A percentile compares a stretch with the other conserved stretches of the same genome.
Evolutionary conservation across 1,140 invertebrate genomes (phyloP).

Genomic region (Thaumetopoea pityocampa): DNA sequence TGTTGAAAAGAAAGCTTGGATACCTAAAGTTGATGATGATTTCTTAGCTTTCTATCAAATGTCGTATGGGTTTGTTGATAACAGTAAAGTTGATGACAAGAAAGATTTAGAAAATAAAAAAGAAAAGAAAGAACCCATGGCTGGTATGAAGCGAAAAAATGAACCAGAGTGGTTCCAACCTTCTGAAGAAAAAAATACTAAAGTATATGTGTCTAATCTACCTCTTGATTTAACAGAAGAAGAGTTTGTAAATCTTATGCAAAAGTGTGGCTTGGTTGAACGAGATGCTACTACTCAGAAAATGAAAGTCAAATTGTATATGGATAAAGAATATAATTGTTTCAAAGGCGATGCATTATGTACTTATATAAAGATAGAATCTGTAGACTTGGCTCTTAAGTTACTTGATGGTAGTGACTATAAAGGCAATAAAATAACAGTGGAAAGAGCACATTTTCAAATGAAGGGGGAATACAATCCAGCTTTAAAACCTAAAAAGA

Average conservation of each 20-base stretch:
- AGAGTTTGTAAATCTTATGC: slow-evolving; percentile 93
- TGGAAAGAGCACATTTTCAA: slow-evolving; percentile 96
- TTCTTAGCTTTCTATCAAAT: slow-evolving; percentile 97
- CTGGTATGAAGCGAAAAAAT: slow-evolving; percentile 66
- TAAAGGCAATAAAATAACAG: slow-evolving; percentile 87
- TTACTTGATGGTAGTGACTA: slow-evolving; percentile 93
- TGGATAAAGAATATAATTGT: slow-evolving; percentile 86
- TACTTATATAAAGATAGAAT: slow-evolving; percentile 98
- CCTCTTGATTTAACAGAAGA: slow-evolving; percentile 93
- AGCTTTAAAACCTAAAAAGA: slow-evolving; percentile 93
- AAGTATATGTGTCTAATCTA: slow-evolving; percentile 97
- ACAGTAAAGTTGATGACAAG: slow-evolving; percentile 61
- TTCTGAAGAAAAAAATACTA: slow-evolving; percentile 94
- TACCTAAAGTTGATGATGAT: slow-evolving; percentile 97
- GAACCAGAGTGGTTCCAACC: slow-evolving; percentile 93
- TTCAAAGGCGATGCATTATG: slow-evolving; percentile 98
- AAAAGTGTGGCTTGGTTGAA: slow-evolving; percentile 97
- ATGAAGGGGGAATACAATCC: slow-evolving; percentile 98
- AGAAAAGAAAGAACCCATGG: slow-evolving; percentile 38
- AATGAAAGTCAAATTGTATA: slow-evolving; percentile 97
- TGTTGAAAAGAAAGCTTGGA: slow-evolving; percentile 92
- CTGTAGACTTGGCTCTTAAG: slow-evolving; percentile 94
- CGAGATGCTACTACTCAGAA: slow-evolving; percentile 88
- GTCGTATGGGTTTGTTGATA: slow-evolving; percentile 91
- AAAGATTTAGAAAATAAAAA: slow-evolving; percentile 40